phyloP scores from a whole-genome alignment of 2,113 vertebrate genomes.

The Phylloscopus trochilus region DNA sequence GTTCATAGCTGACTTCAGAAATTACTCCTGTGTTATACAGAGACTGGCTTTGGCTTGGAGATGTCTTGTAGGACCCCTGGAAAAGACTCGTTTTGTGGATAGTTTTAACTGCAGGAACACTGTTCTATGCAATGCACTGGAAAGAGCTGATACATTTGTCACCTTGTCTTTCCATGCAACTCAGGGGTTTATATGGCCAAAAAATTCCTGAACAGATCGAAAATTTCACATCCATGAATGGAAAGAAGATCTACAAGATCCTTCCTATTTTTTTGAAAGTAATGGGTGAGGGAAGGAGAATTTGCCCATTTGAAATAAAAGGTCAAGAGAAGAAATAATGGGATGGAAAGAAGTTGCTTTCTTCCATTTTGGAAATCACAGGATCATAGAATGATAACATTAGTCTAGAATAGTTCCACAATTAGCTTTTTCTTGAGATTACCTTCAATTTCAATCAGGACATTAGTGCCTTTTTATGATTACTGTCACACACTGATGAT shows the following conservation, averaged over 20 bases:
- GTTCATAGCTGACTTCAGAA: not conserved
- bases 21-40: not conserved
- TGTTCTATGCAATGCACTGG: fast-evolving
- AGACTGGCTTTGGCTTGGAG: not conserved
- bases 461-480: not conserved
- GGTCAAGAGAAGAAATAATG: not conserved
- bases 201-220: not conserved
- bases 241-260: not conserved
- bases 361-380: not conserved
- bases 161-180: not conserved
- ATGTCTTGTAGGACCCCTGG: not conserved
- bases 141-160: not conserved
- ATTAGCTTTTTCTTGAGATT: not conserved
- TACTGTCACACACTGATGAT: not conserved
- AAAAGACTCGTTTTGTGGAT: not conserved
- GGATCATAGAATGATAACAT: not conserved
- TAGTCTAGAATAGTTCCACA: not conserved
- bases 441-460: not conserved
- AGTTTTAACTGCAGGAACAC: not conserved
- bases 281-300: not conserved
- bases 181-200: not conserved
- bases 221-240: not conserved
- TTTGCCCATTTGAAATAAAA: not conserved
- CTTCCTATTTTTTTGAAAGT: not conserved
- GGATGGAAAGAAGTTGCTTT: not conserved